These are phyloP conservation scores for Clusia tigrina DNA, from an alignment of 2,888 invertebrate species.

Conservation along the genomic window DNA sequence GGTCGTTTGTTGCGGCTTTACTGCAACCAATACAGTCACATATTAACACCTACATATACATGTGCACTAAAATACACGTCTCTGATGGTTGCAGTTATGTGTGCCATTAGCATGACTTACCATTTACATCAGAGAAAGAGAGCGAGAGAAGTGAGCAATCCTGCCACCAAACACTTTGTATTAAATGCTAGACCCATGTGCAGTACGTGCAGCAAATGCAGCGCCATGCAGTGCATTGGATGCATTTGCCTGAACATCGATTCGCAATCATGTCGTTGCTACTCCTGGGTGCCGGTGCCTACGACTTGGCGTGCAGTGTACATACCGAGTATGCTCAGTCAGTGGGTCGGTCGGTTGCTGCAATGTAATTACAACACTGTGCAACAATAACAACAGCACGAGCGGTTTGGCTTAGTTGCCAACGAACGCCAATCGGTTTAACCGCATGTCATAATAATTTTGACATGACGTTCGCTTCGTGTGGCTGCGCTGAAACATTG, in stretches of 20 bases:
- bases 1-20: not conserved
- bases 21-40: too few species aligned
- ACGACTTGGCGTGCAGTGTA: not conserved
- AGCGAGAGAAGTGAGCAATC: too few species aligned
- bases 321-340: too few species aligned
- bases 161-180: too few species aligned
- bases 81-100: not conserved
- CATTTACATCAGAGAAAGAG: not conserved
- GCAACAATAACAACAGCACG: too few species aligned
- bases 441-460: constrained; percentile 2
- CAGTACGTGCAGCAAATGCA: not conserved
- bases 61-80: too few species aligned
- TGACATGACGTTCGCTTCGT: constrained; percentile 3
- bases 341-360: too few species aligned
- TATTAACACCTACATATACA: too few species aligned
- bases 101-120: not conserved
- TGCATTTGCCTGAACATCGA: constrained; percentile 1
- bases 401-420: not conserved
- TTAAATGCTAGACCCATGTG: not conserved
- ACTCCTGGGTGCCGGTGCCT: not conserved
- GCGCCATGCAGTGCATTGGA: not conserved
- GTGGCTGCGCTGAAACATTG: constrained; percentile 3
- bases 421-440: not conserved
- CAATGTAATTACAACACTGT: too few species aligned
- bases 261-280: constrained; percentile 4